Evolutionary conservation across 2,888 invertebrate species (phyloP).

Genomic region (Polymixis lichenea): DNA sequence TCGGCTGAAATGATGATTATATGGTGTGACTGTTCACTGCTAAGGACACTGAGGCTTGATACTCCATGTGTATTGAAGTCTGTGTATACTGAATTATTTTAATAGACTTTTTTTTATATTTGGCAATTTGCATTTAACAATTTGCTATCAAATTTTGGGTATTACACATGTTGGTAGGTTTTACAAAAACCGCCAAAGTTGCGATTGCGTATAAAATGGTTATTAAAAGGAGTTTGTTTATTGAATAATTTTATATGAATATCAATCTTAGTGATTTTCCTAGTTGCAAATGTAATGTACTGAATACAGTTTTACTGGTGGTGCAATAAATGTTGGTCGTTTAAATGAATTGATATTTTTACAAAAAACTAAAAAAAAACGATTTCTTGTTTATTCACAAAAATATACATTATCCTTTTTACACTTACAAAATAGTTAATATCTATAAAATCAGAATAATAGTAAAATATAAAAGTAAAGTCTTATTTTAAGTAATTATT

Average conservation of each 20-base stretch:
- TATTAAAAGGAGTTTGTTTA: neutral
- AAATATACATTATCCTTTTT: constrained; percentile 6
- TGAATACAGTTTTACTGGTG: neutral
- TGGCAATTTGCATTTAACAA: neutral
- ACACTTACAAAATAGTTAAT: constrained; percentile 21
- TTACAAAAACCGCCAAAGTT: neutral
- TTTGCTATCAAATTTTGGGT: neutral
- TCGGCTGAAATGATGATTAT: too few species aligned
- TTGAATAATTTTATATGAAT: neutral
- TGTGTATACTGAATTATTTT: too few species aligned
- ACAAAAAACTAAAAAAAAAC: neutral
- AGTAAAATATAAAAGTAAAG: constrained; percentile 57
- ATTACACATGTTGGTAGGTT: neutral
- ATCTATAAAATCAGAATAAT: constrained; percentile 38
- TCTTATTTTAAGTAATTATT: constrained; percentile 35
- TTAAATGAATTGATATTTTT: neutral
- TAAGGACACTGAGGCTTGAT: neutral
- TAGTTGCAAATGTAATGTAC: neutral
- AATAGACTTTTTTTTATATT: neutral
- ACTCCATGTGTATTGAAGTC: too few species aligned
- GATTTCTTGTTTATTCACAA: neutral
- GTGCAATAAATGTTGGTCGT: neutral
- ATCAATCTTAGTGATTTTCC: neutral
- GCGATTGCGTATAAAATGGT: neutral
- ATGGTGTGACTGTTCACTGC: neutral